Percentiles rank a stretch among this genome's conserved stretches.
These are phyloP conservation scores for Perizoma affinitatum DNA, from an alignment of 2,888 invertebrate genomes.

Conservation along the genomic window DNA sequence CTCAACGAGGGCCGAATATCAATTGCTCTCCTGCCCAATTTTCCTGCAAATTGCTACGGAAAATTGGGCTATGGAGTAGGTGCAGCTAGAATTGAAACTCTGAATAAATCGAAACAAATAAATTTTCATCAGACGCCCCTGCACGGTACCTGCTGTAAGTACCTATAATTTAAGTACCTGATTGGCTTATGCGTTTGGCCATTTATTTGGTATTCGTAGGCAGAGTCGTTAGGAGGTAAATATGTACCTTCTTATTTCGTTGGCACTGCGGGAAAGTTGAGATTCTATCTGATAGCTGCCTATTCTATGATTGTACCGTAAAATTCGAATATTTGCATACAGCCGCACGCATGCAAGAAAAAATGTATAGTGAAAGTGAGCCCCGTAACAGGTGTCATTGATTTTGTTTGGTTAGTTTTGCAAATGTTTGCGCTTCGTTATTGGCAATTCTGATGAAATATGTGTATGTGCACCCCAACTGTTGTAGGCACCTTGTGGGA, in stretches of 20 bases:
- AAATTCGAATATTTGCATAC: slow-evolving; percentile 71
- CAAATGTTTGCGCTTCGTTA: slow-evolving; percentile 49
- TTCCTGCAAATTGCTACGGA: slow-evolving; percentile 74
- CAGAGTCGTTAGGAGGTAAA: too few species aligned
- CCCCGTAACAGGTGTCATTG: slow-evolving; percentile 71
- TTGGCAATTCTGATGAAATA: slow-evolving; percentile 46
- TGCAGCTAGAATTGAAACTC: slow-evolving; percentile 16
- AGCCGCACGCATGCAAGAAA: slow-evolving; percentile 57
- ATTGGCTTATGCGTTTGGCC: too few species aligned
- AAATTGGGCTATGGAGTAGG: slow-evolving; percentile 61
- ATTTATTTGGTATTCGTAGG: too few species aligned
- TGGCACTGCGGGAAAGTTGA: not conserved
- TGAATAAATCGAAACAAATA: too few species aligned
- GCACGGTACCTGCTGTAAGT: too few species aligned
- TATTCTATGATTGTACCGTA: slow-evolving; percentile 27
- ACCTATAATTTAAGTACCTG: too few species aligned
- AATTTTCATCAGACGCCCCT: too few species aligned
- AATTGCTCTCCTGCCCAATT: slow-evolving; percentile 76
- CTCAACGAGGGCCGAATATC: slow-evolving; percentile 77
- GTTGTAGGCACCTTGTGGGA: slow-evolving; percentile 24
- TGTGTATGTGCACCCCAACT: slow-evolving; percentile 31
- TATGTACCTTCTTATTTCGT: too few species aligned
- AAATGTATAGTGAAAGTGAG: slow-evolving; percentile 69
- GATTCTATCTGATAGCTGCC: slow-evolving; percentile 2
- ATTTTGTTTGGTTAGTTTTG: slow-evolving; percentile 61